A percentile compares a stretch with the other conserved stretches of the same genome.
Conservation (phyloP, 2,113 vertebrate species). For the Oenanthe melanoleuca region DNA sequence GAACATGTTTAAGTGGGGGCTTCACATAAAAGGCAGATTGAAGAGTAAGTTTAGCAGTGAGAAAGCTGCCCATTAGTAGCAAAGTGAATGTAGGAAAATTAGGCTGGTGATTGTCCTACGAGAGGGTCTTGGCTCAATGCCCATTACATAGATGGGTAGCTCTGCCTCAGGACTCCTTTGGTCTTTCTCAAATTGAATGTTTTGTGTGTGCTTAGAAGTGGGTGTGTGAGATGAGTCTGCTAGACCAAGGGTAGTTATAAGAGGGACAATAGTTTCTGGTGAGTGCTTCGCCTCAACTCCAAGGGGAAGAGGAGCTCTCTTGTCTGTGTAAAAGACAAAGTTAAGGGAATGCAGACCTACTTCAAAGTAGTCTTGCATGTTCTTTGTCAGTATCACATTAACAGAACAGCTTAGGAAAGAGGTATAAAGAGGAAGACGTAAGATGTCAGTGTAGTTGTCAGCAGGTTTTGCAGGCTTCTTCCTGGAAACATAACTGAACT, state of each 20-base stretch:
- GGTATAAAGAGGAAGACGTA: not conserved
- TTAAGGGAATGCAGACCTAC: not conserved
- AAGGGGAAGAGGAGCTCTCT: not conserved
- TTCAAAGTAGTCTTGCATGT: not conserved
- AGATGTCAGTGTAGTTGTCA: fast-evolving
- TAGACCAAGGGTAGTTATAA: not conserved
- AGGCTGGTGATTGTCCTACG: fast-evolving
- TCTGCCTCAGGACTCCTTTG: not conserved
- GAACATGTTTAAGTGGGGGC: not conserved
- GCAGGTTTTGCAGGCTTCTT: not conserved
- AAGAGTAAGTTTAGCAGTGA: not conserved
- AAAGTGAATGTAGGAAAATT: not conserved
- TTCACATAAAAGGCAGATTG: not conserved
- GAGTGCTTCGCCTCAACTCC: not conserved
- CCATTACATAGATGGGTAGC: not conserved
- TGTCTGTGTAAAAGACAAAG: not conserved
- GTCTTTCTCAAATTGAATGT: not conserved
- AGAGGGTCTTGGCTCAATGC: not conserved
- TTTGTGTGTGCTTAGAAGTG: not conserved
- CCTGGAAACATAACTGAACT: not conserved
- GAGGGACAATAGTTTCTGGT: not conserved
- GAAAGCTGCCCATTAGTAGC: not conserved
- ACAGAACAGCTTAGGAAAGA: not conserved
- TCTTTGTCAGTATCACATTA: not conserved
- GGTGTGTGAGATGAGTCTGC: not conserved